Evolutionary conservation across 37 sponge, comb jelly and placozoan genomes (phyloP), one percentile per base, ranked within the genome.

Genomic region (Halisarca cf. caerulea): DNA sequence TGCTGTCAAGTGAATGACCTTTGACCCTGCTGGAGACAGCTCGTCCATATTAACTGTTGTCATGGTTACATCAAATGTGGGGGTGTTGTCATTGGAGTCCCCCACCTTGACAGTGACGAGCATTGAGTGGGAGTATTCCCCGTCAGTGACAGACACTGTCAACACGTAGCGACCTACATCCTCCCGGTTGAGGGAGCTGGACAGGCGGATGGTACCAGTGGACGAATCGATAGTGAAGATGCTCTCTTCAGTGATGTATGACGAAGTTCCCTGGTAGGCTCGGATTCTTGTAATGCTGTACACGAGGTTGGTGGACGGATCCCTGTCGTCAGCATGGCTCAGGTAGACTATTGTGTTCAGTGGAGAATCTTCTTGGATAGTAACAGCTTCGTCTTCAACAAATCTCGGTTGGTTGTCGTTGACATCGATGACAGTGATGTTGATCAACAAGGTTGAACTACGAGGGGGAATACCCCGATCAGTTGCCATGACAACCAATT

Each of bases 321-420:
- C 77, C 21, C 77, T 0, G 25, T 74, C 77, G 41, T 74, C 45
- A 8, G 77, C 77, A 74, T 74, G 77, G 44, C 38, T 37, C 21
- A 74, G 42, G 4, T 51, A 62, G 24, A 84, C 85, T 1, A 84
- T 41, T 45, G 45, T 62, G 38, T 51, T 73, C 32, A 72, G 40
- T 3, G 39, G 33, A 34, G 77, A 74, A 45, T 83, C 62, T 73
- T 91, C 91, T 18, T 53, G 77, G 25, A 88, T 24, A 5, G 59
- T 78, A 2, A 91, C 21, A 55, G 28, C 60, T 27, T 54, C 37
- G 2, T 80, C 35, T 2, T 36, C 59, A 80, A 20, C 59, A 40
- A 92, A 88, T 21, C 30, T 59, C 9, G 90, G 90, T 0, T 0
- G 5, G 79, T 89, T 73, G 41, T 89, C 79, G 72, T 89, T 89